Evolutionary conservation across 2,888 invertebrate species (phyloP), one percentile per base, ranked within the genome.

Genomic region (Hydrotaea diabolus): DNA sequence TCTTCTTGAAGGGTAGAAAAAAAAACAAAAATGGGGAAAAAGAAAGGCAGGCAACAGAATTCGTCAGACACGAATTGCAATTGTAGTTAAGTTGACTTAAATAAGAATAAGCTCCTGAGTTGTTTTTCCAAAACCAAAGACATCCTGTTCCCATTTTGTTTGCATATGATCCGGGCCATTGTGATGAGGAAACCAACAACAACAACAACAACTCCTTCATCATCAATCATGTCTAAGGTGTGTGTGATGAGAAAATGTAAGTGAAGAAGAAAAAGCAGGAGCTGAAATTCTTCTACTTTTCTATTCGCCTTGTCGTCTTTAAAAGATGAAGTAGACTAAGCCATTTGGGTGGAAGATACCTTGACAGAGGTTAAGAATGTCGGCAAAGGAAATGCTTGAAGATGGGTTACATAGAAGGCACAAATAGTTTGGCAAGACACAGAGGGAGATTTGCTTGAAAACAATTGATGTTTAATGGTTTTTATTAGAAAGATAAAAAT

Each of bases 221-320:
- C 84, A 84, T 84, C 81, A 84, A 84, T 84, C 84, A 81, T 84
- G 75, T 81, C 75, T 57, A 57, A 55, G 57, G 72, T 78, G 75
- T 26, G 17, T 72, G 59, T 64, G 78, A 71, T 69, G 72, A 75
- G 49, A 57, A 55, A 75, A 39, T 15, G 69, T 19, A 43, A 66
- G 9, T 43, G 66, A 43, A 17, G 11, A 19, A 31, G 66, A 17
- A 66, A 9, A 66, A 23, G 23, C 31, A 43, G 13, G 15, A 46
- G 23, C 49, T 23, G 23, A 26, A 72, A 66, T 19, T 36, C 64
- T 49, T 73, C 39, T 64, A 23, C 39, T 15, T 46, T 43, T 73
- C 53, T 31, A n/a, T n/a, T n/a, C n/a, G n/a, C 7, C 31, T 57
- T 39, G 31, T 46, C 26, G 17, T 13, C 8, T 19, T 43, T 17